These are phyloP conservation scores for Lampris incognitus DNA, from an alignment of 2,113 vertebrate genomes.

Conservation along the genomic window DNA sequence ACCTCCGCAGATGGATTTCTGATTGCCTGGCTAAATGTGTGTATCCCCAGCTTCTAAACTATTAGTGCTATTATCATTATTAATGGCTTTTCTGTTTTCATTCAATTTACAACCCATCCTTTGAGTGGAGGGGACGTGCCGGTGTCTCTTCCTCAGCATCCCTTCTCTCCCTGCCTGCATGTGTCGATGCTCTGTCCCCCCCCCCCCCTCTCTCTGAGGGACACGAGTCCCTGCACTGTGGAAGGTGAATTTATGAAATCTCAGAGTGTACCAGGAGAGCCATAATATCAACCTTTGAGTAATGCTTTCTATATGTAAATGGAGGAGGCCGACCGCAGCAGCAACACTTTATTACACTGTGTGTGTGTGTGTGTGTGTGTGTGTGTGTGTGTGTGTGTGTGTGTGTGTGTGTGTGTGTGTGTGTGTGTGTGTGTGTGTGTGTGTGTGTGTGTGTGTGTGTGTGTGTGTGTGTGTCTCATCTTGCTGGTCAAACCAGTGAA, in stretches of 20 bases:
- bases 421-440: slow-evolving; percentile 12
- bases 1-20: slow-evolving; percentile 79
- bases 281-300: slow-evolving; percentile 57
- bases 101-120: slow-evolving; percentile 66
- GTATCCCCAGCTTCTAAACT: slow-evolving; percentile 75
- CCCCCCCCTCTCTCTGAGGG: slow-evolving; percentile 25
- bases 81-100: slow-evolving; percentile 76
- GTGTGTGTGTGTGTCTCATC: slow-evolving; percentile 15
- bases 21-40: slow-evolving; percentile 81
- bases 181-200: slow-evolving; percentile 11
- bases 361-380: slow-evolving; percentile 10
- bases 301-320: slow-evolving; percentile 76
- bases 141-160: slow-evolving; percentile 35
- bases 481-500: slow-evolving; percentile 22
- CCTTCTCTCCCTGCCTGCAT: slow-evolving; percentile 34
- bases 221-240: slow-evolving; percentile 6
- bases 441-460: slow-evolving; percentile 6
- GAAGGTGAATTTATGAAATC: slow-evolving; percentile 60
- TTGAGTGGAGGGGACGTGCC: slow-evolving; percentile 36
- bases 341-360: slow-evolving; percentile 66
- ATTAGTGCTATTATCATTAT: slow-evolving; percentile 78
- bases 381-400: background rate
- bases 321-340: slow-evolving; percentile 44
- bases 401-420: background rate
- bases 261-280: slow-evolving; percentile 38